Evolutionary conservation across 92 coral and sea anemone species (phyloP).

Genomic region (Porites cylindrica): DNA sequence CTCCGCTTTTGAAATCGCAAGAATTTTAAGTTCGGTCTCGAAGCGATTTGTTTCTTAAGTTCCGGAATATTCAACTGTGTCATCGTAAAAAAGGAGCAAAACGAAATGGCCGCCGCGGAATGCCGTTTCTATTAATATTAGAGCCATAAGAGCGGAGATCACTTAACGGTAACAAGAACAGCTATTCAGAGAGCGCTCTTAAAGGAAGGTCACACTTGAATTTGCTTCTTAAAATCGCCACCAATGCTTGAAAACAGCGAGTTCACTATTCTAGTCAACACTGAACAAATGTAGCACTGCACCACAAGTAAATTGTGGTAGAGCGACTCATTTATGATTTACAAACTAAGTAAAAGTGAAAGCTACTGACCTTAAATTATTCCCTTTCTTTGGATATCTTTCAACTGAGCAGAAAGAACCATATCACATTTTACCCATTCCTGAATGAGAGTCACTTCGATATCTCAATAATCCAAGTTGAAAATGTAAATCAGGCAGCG

Average conservation of each 20-base stretch:
- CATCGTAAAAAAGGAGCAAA: background rate
- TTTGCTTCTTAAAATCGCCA: background rate
- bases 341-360: conserved; percentile 3
- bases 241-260: background rate
- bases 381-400: background rate
- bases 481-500: conserved; percentile 27
- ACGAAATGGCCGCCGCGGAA: background rate
- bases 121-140: background rate
- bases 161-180: background rate
- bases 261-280: background rate
- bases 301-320: background rate
- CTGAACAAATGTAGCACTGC: background rate
- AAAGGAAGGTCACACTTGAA: background rate
- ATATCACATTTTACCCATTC: conserved; percentile 19
- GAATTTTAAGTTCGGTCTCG: background rate
- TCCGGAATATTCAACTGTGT: too few relatives aligned
- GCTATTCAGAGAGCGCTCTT: background rate
- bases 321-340: background rate
- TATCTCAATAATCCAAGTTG: background rate
- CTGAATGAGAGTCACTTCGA: background rate
- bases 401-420: conserved; percentile 2
- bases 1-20: background rate
- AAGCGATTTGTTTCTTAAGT: background rate
- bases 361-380: conserved; percentile 11
- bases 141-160: background rate